phyloP scores from a whole-genome alignment of 2,888 invertebrate species.

The Deladenus siricidicola region DNA sequence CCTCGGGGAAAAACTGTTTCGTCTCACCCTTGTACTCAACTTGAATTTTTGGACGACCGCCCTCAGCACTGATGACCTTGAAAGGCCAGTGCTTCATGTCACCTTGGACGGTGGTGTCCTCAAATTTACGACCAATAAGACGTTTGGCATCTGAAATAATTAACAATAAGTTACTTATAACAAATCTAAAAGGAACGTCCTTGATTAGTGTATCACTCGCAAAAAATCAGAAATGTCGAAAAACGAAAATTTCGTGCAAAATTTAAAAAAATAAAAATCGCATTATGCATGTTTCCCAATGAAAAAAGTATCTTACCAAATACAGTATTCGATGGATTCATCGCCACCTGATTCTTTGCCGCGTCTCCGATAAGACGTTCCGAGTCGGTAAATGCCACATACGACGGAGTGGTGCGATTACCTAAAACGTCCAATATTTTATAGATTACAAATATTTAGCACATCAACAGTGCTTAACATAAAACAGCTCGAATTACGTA shows the following conservation, averaged over 20 bases:
- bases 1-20: conserved; percentile 47
- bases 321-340: conserved; percentile 33
- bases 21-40: conserved; percentile 56
- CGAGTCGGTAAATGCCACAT: conserved; percentile 58
- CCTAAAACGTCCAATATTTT: too few species aligned
- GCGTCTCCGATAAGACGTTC: conserved; percentile 57
- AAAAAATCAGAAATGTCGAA: too few species aligned
- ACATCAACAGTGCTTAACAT: too few species aligned
- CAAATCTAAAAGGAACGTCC: too few species aligned
- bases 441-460: too few species aligned
- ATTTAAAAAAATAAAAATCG: background rate
- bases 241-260: background rate
- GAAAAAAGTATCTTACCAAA: conserved; percentile 48
- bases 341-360: conserved; percentile 55
- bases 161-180: background rate
- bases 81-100: conserved; percentile 56
- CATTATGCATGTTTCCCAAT: too few species aligned
- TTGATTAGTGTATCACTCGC: too few species aligned
- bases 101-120: conserved; percentile 55
- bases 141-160: conserved; percentile 48
- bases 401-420: conserved; percentile 57
- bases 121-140: conserved; percentile 57
- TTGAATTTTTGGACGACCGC: conserved; percentile 59
- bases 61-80: conserved; percentile 52
- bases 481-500: too few species aligned